Base-by-base conservation (phyloP, 2,888 invertebrate species). In the Lordiphosa fenestrarum region DNA sequence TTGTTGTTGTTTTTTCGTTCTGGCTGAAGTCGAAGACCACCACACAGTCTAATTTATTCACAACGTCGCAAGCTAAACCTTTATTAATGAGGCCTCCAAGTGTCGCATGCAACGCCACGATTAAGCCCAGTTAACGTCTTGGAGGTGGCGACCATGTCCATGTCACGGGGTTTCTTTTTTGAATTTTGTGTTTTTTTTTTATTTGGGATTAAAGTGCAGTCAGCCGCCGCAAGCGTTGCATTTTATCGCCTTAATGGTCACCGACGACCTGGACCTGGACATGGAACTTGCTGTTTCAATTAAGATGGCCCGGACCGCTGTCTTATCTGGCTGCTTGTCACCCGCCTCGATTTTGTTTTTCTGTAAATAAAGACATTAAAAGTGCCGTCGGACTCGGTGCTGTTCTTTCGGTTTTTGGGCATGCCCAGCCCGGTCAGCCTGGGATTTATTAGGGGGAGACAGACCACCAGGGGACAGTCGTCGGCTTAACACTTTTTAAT, bases 211-310 rank as follows among this genome's bases (percentile, higher is more conserved):
- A 74, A 80, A 80, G 77, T 77, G 78, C 73, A 69, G 66, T 36
- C 57, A 50, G 56, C 57, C 51, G 53, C 58, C 21, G 66, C 61
- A 51, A 44, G 54, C 48, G 62, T 71, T 74, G 83, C 82, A 71
- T 84, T 85, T 86, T 86, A 86, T 86, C 80, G 84, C 77, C 72
- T 84, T 84, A 76, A 73, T 84, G 85, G 75, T 70, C 76, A 64
- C 70, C 68, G 58, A 66, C 59, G 36, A 48, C 56, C 51, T 33
- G 30, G 36, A 44, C 50, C 63, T 51, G 50, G 47, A 63, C 56
- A 47, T 56, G 63, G 50, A 63, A 54, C 61, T 61, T 61, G 74
- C 65, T 69, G 72, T 75, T 74, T 75, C 73, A 72, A 73, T 81
- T 74, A 72, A 74, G 70, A 52, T 54, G 47, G 57, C 35, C 64